Evolutionary conservation across 2,888 invertebrate species (phyloP).

Genomic region (Tiliacea aurago): DNA sequence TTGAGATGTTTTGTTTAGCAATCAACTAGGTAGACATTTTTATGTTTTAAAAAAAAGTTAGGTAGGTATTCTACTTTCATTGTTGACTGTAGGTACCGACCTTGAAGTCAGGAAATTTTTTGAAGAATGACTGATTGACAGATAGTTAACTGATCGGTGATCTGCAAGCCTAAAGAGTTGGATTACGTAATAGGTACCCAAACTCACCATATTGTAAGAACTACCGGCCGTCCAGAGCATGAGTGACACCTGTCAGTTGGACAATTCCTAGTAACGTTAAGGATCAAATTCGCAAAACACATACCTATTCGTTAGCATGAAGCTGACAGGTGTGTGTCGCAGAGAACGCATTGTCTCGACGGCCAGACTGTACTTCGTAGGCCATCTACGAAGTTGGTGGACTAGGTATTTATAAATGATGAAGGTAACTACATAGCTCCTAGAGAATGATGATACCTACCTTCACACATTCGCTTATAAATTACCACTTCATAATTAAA

Average conservation of each 20-base stretch:
- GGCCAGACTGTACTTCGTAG: not conserved
- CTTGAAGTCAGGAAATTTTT: not conserved
- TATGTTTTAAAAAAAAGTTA: not conserved
- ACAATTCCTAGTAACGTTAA: no score
- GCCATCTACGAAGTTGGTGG: not conserved
- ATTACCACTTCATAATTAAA: slow-evolving; percentile 13
- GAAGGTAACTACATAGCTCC: not conserved
- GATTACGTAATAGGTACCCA: not conserved
- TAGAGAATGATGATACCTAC: not conserved
- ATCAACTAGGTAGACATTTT: no score
- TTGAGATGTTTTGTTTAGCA: not conserved
- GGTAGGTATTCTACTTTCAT: not conserved
- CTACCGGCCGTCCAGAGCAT: not conserved
- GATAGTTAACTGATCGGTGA: not conserved
- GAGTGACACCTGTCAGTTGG: no score
- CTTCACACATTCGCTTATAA: slow-evolving; percentile 5
- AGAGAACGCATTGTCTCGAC: no score
- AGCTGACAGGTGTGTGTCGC: no score
- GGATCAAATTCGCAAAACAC: no score
- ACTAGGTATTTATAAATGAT: not conserved
- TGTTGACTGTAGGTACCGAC: not conserved
- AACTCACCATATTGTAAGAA: not conserved
- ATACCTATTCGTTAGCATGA: no score
- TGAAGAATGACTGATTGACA: not conserved
- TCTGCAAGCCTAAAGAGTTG: not conserved